Evolutionary conservation across 1,140 invertebrate genomes (phyloP).

Genomic region (Drosophila nannoptera): DNA sequence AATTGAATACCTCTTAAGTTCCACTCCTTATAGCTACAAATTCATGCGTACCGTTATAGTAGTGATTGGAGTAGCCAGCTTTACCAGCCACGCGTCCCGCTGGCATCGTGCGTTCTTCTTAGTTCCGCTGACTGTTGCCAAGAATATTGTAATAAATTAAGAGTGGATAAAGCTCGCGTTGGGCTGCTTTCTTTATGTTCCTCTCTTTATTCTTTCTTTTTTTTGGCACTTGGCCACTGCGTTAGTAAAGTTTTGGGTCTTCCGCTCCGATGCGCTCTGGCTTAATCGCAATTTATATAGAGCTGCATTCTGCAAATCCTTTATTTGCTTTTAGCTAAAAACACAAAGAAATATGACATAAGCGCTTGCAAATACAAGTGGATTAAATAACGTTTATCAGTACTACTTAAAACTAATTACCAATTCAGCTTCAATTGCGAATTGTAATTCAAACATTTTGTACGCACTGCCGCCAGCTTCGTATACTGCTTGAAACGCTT

Average conservation of each 20-base stretch:
- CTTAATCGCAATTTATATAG: conserved; percentile 54
- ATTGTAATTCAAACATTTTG: conserved; percentile 4
- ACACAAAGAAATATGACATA: neutral
- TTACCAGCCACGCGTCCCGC: conserved; percentile 85
- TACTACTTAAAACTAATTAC: neutral
- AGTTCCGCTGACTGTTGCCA: conserved; percentile 6
- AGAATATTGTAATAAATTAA: conserved; percentile 25
- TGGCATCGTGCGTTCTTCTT: conserved; percentile 65
- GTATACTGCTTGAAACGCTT: neutral
- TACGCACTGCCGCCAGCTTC: conserved; percentile 1
- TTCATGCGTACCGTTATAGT: conserved; percentile 82
- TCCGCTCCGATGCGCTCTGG: conserved; percentile 4
- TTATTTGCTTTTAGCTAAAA: neutral
- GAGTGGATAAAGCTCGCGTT: neutral
- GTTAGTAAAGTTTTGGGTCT: conserved; percentile 31
- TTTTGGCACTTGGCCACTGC: conserved; percentile 15
- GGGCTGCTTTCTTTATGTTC: neutral
- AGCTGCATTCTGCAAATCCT: conserved; percentile 14
- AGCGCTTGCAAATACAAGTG: too few relatives aligned
- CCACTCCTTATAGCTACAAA: neutral
- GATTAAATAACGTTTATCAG: too few relatives aligned
- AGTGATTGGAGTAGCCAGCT: conserved; percentile 85
- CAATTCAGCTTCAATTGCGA: neutral
- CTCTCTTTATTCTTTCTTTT: too few relatives aligned
- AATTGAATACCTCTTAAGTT: conserved; percentile 7